Evolutionary conservation across 1,140 invertebrate genomes (phyloP), one percentile per base, ranked within the genome.

Genomic region (Bombyx mandarina): DNA sequence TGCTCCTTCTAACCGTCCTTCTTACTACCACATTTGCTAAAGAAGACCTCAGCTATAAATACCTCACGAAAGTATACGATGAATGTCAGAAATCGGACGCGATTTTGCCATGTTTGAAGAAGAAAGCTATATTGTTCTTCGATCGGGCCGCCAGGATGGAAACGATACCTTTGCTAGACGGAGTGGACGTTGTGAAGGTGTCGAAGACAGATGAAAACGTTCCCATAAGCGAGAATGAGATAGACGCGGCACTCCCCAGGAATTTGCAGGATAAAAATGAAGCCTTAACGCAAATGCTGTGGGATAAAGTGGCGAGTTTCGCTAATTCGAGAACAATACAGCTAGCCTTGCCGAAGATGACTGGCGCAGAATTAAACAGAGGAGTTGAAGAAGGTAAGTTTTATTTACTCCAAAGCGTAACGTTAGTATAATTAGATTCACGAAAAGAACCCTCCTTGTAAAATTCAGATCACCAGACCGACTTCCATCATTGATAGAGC

Each of bases 121-220:
- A 93, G 76, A 94, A 94, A 71, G 93, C 93, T 0, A 92, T 94
- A 57, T 86, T 92, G 1, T 94, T 94, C 69, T 91, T 95, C 57
- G 93, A 94, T 60, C 88, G 93, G 48, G 87, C 93, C 7, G 89
- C 91, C 1, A 89, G 91, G 54, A 92, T 94, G 75, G 92, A 93
- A 43, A 90, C 88, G 8, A 88, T 95, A 22, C 88, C 90, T 1
- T 75, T 95, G 8, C 83, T 91, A 3, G 92, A 93, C 51, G 91
- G 91, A 47, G 78, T 92, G 6, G 92, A 91, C 63, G 84, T 94
- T 9, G 90, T 93, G 49, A 89, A 91, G 53, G 71, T 90, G n/a
- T 85, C 26, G 1, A 35, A 35, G 26, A 35, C 26, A 35, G 50
- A 51, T 26, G 22, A 89, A 12, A 74, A 88, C 6, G 74, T 59